These are phyloP conservation scores for Hemicordylus capensis DNA, from an alignment of 2,113 vertebrate genomes.

Conservation along the genomic window DNA sequence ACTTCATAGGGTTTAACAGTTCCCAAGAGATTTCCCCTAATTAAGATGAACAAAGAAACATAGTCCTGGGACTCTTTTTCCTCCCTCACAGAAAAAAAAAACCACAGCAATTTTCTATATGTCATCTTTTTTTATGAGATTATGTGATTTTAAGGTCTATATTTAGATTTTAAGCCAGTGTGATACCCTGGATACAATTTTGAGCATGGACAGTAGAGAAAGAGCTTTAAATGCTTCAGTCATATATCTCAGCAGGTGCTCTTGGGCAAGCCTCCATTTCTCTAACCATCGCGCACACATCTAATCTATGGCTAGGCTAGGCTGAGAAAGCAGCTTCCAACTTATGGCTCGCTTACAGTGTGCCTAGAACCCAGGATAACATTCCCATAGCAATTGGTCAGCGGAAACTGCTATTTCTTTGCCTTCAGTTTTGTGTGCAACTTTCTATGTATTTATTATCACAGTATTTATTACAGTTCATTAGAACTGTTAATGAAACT, in stretches of 20 bases:
- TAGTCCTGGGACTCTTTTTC: background rate
- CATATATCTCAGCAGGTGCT: background rate
- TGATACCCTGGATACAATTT: background rate
- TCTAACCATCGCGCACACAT: background rate
- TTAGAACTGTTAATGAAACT: no score
- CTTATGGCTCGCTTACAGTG: no score
- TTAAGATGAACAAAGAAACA: constrained; percentile 5
- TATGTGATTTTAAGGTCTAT: constrained; percentile 6
- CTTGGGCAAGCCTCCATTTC: background rate
- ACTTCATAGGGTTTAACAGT: constrained; percentile 2
- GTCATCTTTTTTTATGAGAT: background rate
- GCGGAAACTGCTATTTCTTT: background rate
- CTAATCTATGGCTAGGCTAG: no score
- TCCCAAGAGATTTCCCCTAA: constrained; percentile 7
- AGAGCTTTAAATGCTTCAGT: background rate
- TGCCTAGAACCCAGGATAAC: background rate
- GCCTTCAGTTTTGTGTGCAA: background rate
- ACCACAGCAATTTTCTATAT: background rate
- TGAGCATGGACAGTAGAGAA: background rate
- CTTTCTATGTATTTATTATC: background rate
- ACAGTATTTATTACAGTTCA: background rate
- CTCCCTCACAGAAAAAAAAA: background rate
- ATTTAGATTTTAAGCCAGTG: background rate
- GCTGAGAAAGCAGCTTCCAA: background rate
- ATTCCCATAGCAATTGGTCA: background rate